Evolutionary conservation across 2,888 invertebrate genomes (phyloP), one percentile per base, ranked within the genome.

Genomic region (Athrips mouffetella): DNA sequence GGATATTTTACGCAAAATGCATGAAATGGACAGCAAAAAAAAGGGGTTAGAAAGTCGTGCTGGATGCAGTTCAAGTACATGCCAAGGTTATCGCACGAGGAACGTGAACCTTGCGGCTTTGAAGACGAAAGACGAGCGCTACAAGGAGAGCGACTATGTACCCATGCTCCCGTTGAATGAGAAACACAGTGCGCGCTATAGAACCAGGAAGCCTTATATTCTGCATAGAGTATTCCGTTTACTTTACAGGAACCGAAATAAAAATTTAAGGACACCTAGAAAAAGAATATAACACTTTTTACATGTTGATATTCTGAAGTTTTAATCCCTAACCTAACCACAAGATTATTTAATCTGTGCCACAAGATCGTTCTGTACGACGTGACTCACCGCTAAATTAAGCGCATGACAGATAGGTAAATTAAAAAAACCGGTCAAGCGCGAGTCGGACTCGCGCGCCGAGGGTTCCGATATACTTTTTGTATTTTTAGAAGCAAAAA

Each of bases 141-240:
- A 60, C 51, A 63, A 63, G 18, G 55, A 52, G 10, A 55, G 53
- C 11, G 65, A 67, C 7, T 59, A 63, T 1, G 33, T 49, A 2
- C 56, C 63, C 0, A 50, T 67, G 6, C 45, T 63, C 6, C 45
- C 60, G 3, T 25, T 51, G 0, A 18, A 63, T 0, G 76, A 76
- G n/a, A 80, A 73, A 54, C 18, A 35, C 18, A 44, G 58, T 2
- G 57, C 54, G 1, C 59, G 73, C 4, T 76, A 73, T 45, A 63
- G 73, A 27, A 64, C 63, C 72, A 11, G 71, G 49, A 63, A 69
- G 49, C 68, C 73, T 0, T 70, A 73, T 51, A 48, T 73, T 1
- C 57, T 80, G n/a, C 66, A 70, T 37, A 72, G 66, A 55, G 67
- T 81, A 58, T 70, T 78, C 30, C 65, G 66, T 39, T 52, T 78